phyloP scores from a whole-genome alignment of 2,113 vertebrate species.

The Tonatia bakeri region DNA sequence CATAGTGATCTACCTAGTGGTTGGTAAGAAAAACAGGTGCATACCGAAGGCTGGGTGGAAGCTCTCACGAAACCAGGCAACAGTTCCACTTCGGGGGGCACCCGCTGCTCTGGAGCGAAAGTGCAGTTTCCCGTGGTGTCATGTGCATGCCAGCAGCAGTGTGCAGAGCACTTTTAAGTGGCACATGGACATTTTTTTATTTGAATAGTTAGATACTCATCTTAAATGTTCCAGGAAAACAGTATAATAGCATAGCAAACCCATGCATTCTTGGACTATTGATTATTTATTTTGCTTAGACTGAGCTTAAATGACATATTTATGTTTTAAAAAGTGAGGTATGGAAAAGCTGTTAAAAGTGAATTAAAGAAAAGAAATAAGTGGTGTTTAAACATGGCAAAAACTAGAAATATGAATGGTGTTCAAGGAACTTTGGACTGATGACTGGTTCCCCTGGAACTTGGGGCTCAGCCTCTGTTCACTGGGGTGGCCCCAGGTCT shows the following conservation, averaged over 20 bases:
- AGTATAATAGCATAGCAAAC: background rate
- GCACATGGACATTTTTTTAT: background rate
- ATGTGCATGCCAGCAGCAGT: fast-evolving
- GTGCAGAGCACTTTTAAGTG: background rate
- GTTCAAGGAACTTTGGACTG: background rate
- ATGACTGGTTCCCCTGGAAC: background rate
- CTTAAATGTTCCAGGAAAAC: background rate
- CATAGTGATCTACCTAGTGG: constrained; percentile 61
- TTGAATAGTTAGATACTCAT: background rate
- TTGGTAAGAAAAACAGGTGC: constrained; percentile 69
- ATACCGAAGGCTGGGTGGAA: background rate
- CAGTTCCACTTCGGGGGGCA: background rate
- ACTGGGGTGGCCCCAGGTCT: background rate
- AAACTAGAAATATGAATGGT: background rate
- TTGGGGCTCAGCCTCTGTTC: background rate
- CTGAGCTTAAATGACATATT: background rate
- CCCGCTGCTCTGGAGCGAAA: background rate
- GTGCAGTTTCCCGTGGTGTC: background rate
- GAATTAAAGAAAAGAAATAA: background rate
- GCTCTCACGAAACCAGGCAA: background rate
- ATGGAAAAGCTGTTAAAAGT: background rate
- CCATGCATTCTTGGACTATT: background rate
- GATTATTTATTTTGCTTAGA: background rate
- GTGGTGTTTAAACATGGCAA: background rate
- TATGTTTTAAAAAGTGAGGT: background rate